Percentiles rank a stretch among this genome's conserved stretches.
Evolutionary conservation across 2,113 vertebrate genomes (phyloP).

Genomic region (Psittacus erithacus): DNA sequence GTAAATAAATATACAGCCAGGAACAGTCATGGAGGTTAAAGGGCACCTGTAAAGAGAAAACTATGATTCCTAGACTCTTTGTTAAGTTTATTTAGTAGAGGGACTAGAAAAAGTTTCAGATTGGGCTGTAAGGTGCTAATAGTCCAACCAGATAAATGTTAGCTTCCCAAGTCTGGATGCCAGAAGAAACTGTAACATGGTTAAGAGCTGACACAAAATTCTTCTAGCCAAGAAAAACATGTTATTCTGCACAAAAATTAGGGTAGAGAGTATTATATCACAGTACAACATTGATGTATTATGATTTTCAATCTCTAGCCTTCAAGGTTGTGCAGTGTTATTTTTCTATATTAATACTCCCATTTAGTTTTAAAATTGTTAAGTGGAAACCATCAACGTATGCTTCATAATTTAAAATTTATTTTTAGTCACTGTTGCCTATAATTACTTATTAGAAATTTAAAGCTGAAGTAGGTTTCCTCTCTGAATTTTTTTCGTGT

Average conservation of each 20-base stretch:
- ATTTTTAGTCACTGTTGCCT: not conserved
- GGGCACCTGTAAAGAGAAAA: slow-evolving; percentile 59
- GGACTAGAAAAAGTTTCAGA: slow-evolving; percentile 27
- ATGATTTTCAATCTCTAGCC: slow-evolving; percentile 24
- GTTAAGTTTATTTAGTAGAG: slow-evolving; percentile 45
- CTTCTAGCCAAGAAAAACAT: slow-evolving; percentile 51
- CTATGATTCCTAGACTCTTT: slow-evolving; percentile 32
- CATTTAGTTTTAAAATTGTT: slow-evolving; percentile 34
- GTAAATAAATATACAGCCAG: slow-evolving; percentile 38
- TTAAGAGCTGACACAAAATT: slow-evolving; percentile 34
- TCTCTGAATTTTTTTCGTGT: not conserved
- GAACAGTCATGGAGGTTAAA: slow-evolving; percentile 22
- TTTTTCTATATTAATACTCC: slow-evolving; percentile 12
- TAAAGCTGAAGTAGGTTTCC: not conserved
- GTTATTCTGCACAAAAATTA: not conserved
- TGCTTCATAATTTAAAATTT: not conserved
- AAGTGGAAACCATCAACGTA: not conserved
- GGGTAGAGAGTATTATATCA: not conserved
- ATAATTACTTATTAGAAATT: not conserved
- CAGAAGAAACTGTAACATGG: slow-evolving; percentile 64
- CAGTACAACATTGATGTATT: not conserved
- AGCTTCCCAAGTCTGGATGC: slow-evolving; percentile 59
- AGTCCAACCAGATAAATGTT: slow-evolving; percentile 69
- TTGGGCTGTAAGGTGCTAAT: slow-evolving; percentile 66
- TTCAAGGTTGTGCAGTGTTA: not conserved